phyloP scores from a whole-genome alignment of 2,888 invertebrate species.

The Dolomedes plantarius region DNA sequence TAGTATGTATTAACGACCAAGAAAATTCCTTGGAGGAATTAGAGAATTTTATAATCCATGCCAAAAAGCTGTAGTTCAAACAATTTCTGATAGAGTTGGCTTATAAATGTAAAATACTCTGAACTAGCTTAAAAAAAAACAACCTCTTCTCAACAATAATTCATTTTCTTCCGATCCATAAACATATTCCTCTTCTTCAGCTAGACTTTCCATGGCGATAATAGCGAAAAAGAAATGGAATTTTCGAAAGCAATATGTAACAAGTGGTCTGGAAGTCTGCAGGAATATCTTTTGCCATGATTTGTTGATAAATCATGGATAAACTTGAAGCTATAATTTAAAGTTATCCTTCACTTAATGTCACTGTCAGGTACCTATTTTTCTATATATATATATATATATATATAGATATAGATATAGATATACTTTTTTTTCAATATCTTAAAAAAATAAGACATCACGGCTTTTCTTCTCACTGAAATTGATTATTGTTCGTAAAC shows the following conservation, averaged over 20 bases:
- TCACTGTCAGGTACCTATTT: too few species aligned
- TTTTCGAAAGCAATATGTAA: background rate
- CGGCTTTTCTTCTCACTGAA: background rate
- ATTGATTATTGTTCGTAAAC: conserved; percentile 6
- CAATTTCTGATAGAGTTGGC: too few species aligned
- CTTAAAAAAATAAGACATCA: background rate
- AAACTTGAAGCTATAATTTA: background rate
- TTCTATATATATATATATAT: background rate
- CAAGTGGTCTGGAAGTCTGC: background rate
- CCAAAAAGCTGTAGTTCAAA: too few species aligned
- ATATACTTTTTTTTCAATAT: background rate
- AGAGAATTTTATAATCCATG: too few species aligned
- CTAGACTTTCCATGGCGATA: too few species aligned
- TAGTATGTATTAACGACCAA: too few species aligned
- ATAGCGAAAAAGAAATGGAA: background rate
- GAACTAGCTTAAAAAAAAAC: too few species aligned
- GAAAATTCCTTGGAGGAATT: too few species aligned
- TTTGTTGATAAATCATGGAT: background rate
- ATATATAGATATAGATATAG: background rate
- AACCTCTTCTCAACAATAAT: too few species aligned
- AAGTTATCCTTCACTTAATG: background rate
- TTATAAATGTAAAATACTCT: too few species aligned
- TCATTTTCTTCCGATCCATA: too few species aligned
- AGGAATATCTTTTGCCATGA: background rate
- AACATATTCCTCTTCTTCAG: too few species aligned